Conservation (phyloP, 2,888 invertebrate genomes). For the Campoplex capitator region DNA sequence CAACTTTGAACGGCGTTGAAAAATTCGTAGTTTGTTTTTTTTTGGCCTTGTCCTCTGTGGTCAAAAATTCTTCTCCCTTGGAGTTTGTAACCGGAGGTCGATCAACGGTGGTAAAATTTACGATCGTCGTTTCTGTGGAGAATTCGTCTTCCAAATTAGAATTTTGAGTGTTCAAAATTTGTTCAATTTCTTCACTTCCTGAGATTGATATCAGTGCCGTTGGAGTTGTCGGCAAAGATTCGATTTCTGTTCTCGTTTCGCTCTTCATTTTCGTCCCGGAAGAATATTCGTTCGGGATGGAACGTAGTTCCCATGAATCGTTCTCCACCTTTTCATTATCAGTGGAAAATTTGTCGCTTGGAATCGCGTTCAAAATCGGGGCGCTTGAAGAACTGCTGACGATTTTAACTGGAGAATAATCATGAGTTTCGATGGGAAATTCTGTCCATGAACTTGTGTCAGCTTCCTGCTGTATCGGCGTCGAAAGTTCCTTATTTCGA, state of each 20-base stretch:
- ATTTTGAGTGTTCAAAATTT: not conserved
- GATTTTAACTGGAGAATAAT: constrained; percentile 18
- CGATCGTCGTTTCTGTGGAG: not conserved
- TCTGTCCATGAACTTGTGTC: constrained; percentile 2
- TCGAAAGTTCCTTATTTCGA: not conserved
- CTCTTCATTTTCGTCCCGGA: not conserved
- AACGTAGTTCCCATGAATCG: not conserved
- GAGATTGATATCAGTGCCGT: not conserved
- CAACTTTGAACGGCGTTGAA: not conserved
- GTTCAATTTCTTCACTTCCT: not conserved
- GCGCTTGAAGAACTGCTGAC: not conserved
- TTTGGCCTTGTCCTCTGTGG: not conserved
- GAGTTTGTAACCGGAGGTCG: not conserved
- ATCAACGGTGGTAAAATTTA: not conserved
- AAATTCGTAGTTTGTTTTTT: not conserved
- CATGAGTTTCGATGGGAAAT: constrained; percentile 5
- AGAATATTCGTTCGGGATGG: too few relatives aligned
- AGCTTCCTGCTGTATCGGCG: not conserved
- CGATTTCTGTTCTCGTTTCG: not conserved
- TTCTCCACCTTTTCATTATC: not conserved
- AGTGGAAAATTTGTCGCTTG: not conserved
- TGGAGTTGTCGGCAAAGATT: not conserved
- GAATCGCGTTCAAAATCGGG: not conserved
- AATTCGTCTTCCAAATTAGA: not conserved
- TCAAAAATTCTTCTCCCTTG: not conserved